Conservation (phyloP, 2,113 vertebrate species). For the Oryzias melastigma region DNA sequence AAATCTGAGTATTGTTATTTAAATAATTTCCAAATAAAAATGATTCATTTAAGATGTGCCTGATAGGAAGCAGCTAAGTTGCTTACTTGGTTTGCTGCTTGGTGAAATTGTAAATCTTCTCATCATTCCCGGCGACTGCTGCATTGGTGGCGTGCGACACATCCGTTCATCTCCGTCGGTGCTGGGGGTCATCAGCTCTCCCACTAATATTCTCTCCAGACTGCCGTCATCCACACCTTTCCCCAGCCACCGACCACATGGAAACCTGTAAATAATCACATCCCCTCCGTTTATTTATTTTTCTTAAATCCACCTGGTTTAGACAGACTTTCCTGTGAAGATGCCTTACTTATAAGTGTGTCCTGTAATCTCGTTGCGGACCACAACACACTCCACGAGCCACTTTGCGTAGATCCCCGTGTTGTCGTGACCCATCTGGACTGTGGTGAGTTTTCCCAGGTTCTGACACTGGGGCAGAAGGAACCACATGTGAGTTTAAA, state of each 20-base stretch:
- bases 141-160: constrained; percentile 94
- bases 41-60: neutral
- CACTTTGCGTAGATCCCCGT: constrained; percentile 96
- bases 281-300: no score
- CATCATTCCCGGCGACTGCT: constrained; percentile 97
- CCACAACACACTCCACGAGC: constrained; percentile 94
- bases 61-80: neutral
- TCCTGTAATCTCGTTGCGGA: constrained; percentile 96
- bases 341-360: constrained; percentile 92
- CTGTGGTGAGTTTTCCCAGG: constrained; percentile 95
- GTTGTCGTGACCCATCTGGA: constrained; percentile 98
- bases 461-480: constrained; percentile 87
- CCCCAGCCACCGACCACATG: constrained; percentile 95
- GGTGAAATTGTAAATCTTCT: constrained; percentile 95
- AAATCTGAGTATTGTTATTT: neutral
- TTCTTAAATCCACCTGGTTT: no score
- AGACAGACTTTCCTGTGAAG: no score
- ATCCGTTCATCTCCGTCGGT: constrained; percentile 88
- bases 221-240: constrained; percentile 98
- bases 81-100: constrained; percentile 95
- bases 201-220: constrained; percentile 93
- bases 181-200: constrained; percentile 88
- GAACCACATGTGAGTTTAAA: neutral
- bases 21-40: no score
- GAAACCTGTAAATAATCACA: constrained; percentile 82